Evolutionary conservation across 2,888 invertebrate species (phyloP).

Genomic region (Tenthredo mesomela): DNA sequence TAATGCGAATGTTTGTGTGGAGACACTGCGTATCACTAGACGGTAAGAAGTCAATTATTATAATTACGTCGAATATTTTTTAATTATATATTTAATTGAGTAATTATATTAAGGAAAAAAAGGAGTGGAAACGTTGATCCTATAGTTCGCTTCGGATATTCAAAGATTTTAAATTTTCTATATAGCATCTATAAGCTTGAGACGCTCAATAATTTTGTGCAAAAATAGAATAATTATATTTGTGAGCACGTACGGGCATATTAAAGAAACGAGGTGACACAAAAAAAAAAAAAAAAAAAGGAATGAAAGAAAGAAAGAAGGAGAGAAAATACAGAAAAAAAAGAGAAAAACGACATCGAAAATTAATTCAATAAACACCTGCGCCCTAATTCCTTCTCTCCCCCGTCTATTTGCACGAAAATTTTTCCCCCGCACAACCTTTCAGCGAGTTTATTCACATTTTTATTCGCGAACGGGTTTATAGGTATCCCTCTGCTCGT

Average conservation of each 20-base stretch:
- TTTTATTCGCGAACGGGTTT: background rate
- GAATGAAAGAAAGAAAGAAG: no score
- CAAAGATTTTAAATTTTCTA: background rate
- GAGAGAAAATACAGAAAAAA: background rate
- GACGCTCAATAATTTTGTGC: background rate
- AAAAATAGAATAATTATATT: no score
- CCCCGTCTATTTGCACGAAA: background rate
- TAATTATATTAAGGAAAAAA: conserved; percentile 8
- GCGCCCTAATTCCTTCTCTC: background rate
- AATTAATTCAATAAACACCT: conserved; percentile 1
- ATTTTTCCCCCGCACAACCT: background rate
- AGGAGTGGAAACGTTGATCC: conserved; percentile 1
- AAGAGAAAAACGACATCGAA: background rate
- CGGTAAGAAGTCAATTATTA: conserved; percentile 65
- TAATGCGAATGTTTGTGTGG: conserved; percentile 74
- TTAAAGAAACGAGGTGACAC: background rate
- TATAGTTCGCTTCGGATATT: background rate
- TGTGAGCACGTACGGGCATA: background rate
- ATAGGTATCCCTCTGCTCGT: background rate
- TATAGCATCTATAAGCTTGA: background rate
- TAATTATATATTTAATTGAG: background rate
- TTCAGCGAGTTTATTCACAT: conserved; percentile 8
- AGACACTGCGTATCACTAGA: conserved; percentile 73
- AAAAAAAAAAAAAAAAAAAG: background rate
- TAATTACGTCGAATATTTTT: background rate